Evolutionary conservation across 2,797 vertebrate species (phyloP).

Genomic region (Mycteria americana): DNA sequence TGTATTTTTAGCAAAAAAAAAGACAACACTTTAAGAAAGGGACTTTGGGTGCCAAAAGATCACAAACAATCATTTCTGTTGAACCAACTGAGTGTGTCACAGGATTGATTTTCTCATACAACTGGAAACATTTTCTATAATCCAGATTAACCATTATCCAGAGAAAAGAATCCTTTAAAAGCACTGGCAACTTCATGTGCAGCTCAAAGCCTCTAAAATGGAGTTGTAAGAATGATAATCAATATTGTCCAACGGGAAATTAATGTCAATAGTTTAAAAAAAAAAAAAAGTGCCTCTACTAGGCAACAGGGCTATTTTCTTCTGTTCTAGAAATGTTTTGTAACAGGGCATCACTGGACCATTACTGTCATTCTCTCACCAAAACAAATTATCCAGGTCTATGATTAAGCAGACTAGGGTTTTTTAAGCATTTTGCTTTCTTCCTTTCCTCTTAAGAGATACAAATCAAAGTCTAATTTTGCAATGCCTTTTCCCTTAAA

Average conservation of each 20-base stretch:
- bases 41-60: background rate
- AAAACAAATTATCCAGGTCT: background rate
- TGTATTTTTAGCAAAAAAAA: background rate
- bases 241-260: conserved; percentile 19
- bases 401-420: background rate
- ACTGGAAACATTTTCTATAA: conserved; percentile 9
- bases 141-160: background rate
- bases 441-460: background rate
- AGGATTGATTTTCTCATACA: conserved; percentile 17
- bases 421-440: background rate
- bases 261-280: background rate
- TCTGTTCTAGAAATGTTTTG: conserved; percentile 12
- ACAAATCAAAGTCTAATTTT: conserved; percentile 4
- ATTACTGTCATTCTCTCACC: background rate
- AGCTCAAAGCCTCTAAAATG: background rate
- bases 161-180: conserved; percentile 5
- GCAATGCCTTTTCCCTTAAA: background rate
- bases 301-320: background rate
- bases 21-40: background rate
- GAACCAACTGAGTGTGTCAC: background rate
- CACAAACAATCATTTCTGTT: background rate
- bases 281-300: background rate
- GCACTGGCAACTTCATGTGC: background rate
- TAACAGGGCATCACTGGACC: background rate
- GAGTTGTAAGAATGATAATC: conserved; percentile 6